A percentile compares a stretch with the other conserved stretches of the same genome.
These are phyloP conservation scores for Haliclystus octoradiatus DNA, from an alignment of 30 jellyfish, hydroid and myxozoan genomes.

Conservation along the genomic window DNA sequence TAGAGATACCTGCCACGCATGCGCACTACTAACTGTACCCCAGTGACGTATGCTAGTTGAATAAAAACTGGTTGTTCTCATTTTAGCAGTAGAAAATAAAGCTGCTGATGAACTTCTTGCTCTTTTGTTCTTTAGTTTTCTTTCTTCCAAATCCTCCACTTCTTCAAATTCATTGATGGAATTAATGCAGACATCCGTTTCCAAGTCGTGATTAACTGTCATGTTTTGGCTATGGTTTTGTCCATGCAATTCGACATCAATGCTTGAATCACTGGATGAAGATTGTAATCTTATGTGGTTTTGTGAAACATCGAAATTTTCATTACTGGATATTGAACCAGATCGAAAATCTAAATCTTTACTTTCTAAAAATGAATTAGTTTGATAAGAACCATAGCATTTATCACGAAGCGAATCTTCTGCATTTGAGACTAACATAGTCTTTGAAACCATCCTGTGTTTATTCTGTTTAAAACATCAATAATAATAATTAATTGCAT, in stretches of 20 bases:
- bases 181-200: neutral
- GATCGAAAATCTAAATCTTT: neutral
- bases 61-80: neutral
- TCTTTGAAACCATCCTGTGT: no score
- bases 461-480: no score
- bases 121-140: neutral
- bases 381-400: neutral
- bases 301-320: neutral
- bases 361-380: neutral
- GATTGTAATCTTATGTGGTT: neutral
- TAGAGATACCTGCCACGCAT: neutral
- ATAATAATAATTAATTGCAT: no score
- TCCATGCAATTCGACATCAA: no score
- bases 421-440: no score
- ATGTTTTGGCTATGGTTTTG: neutral
- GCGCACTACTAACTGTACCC: neutral
- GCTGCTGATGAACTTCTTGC: neutral
- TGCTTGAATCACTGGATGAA: neutral
- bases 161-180: no score
- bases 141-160: neutral
- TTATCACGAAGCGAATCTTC: no score
- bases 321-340: neutral
- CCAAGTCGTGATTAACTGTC: neutral
- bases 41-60: neutral
- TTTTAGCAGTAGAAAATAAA: neutral